Conservation (phyloP, 1,140 invertebrate species). For the Saccostrea echinata region DNA sequence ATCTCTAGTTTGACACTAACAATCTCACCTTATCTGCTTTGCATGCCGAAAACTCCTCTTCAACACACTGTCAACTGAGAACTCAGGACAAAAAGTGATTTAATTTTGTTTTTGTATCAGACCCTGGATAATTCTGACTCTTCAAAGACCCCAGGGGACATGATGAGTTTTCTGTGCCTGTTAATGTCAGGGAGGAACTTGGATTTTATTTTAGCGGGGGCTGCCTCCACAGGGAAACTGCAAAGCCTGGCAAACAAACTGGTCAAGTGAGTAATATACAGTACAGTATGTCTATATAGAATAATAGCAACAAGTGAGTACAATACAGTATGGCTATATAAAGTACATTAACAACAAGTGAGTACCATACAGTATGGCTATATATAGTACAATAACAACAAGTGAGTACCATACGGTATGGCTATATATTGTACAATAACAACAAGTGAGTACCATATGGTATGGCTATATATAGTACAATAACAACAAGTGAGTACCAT, state of each 20-base stretch:
- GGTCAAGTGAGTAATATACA: conserved; percentile 82
- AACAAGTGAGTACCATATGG: not conserved
- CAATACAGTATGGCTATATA: not conserved
- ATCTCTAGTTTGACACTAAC: not conserved
- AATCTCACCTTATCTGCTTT: not conserved
- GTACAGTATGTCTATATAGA: not conserved
- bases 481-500: conserved; percentile 80
- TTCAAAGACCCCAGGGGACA: conserved; percentile 89
- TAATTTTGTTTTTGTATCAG: conserved; percentile 49
- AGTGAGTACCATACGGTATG: not conserved
- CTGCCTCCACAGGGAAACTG: conserved; percentile 92
- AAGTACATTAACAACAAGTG: too few relatives aligned
- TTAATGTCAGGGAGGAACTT: conserved; percentile 89
- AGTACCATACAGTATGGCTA: too few relatives aligned
- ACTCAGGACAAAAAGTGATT: not conserved
- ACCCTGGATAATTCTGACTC: conserved; percentile 87
- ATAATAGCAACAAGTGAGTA: not conserved
- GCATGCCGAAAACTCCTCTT: not conserved
- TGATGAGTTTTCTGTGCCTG: conserved; percentile 85
- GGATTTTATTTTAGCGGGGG: conserved; percentile 93
- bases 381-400: too few relatives aligned
- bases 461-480: not conserved
- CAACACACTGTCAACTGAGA: not conserved
- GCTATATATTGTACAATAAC: not conserved
- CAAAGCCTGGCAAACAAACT: conserved; percentile 92